phyloP scores from a whole-genome alignment of 1,140 invertebrate genomes.

The Luehdorfia chinensis region DNA sequence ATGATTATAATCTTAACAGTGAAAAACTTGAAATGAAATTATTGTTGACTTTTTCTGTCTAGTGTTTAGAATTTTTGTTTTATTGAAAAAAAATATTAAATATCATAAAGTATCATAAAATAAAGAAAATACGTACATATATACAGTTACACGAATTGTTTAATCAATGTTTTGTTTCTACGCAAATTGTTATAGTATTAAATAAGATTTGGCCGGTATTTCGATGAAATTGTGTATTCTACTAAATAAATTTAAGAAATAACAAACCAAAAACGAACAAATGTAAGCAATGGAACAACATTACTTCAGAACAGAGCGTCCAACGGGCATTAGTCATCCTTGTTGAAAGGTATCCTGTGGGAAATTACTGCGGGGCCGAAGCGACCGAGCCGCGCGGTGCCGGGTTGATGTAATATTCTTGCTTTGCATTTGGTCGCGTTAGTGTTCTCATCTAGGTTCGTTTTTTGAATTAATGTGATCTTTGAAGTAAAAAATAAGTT shows the following conservation, averaged over 20 bases:
- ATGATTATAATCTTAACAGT: too few relatives aligned
- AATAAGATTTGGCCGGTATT: too few relatives aligned
- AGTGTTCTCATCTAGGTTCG: constrained; percentile 12
- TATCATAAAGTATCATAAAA: too few relatives aligned
- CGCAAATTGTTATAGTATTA: too few relatives aligned
- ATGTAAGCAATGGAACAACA: constrained; percentile 11
- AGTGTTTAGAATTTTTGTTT: too few relatives aligned
- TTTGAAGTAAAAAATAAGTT: constrained; percentile 5
- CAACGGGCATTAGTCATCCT: constrained; percentile 45
- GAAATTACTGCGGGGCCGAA: constrained; percentile 51
- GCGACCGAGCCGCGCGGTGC: constrained; percentile 17
- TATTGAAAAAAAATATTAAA: too few relatives aligned
- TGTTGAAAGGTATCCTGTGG: constrained; percentile 50
- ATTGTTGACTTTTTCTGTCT: too few relatives aligned
- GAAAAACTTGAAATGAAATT: too few relatives aligned
- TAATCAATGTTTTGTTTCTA: too few relatives aligned
- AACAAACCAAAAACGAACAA: constrained; percentile 8
- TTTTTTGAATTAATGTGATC: constrained; percentile 11
- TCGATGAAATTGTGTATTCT: too few relatives aligned
- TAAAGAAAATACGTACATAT: too few relatives aligned
- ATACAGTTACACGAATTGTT: too few relatives aligned
- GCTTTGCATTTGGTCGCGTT: constrained; percentile 11
- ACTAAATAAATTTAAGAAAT: neutral
- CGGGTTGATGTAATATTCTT: constrained; percentile 8
- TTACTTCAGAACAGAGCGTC: constrained; percentile 26